A percentile compares a stretch with the other conserved stretches of the same genome.
These are phyloP conservation scores for Neodiprion virginianus DNA, from an alignment of 1,140 invertebrate genomes.

Conservation along the genomic window DNA sequence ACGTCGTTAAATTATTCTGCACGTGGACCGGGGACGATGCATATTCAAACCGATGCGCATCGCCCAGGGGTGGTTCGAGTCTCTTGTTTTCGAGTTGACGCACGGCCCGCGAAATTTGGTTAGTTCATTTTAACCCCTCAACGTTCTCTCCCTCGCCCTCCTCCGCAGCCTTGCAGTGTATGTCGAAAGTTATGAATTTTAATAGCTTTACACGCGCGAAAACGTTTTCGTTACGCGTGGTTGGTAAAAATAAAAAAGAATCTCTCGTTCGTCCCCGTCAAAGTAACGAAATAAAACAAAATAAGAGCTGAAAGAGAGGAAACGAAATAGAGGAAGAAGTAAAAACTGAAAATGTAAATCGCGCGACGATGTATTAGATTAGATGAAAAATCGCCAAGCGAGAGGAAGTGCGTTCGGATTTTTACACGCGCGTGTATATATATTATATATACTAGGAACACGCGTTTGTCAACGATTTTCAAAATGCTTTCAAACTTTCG, in stretches of 20 bases:
- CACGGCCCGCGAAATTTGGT: constrained; percentile 57
- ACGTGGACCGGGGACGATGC: constrained; percentile 49
- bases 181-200: constrained; percentile 64
- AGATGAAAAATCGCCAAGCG: background rate
- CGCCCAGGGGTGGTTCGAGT: constrained; percentile 32
- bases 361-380: background rate
- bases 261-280: too few species aligned
- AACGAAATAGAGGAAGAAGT: background rate
- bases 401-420: background rate
- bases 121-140: constrained; percentile 55
- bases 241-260: background rate
- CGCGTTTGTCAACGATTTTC: too few species aligned
- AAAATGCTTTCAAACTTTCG: too few species aligned
- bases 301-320: constrained; percentile 2
- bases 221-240: constrained; percentile 35
- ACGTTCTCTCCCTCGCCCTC: background rate
- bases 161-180: constrained; percentile 41
- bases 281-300: background rate
- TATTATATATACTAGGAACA: background rate
- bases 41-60: constrained; percentile 62
- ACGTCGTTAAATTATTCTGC: constrained; percentile 17
- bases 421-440: background rate
- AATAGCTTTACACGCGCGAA: constrained; percentile 58
- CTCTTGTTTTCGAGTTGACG: constrained; percentile 52
- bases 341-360: background rate